Base-by-base conservation (phyloP, 2,888 invertebrate species). In the Camptogramma bilineatum region DNA sequence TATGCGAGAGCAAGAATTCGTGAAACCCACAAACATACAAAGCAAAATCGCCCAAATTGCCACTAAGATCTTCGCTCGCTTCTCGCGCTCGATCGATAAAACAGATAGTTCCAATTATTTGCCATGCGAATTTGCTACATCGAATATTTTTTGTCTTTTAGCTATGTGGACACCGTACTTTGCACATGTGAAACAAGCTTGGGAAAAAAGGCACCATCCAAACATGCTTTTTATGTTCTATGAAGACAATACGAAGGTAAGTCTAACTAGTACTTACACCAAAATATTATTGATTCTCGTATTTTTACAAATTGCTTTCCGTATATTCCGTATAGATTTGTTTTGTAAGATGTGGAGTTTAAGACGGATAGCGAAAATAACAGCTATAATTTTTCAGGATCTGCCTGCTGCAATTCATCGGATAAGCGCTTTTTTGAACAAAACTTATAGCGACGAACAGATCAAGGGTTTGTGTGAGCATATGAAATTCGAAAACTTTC, bases 191-290 rank as follows among this genome's bases (percentile, higher is more conserved):
- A 94, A 95, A 74, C 96, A 97, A 87, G 96, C 95, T 0, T 96
- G 96, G 95, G 84, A 88, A 0, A 78, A 93, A 31, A 92, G 94
- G 63, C 72, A 95, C 59, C 89, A 95, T 72, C 83, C 94, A 0
- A 96, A 97, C 82, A 87, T 96, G 46, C 83, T 96, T 0, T 96
- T 96, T 70, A 81, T 97, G 46, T 96, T 95, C 78, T 97, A 96
- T 75, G 97, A 97, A 85, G 95, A 97, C 62, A 94, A 96, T 90
- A 90, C 93, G 62, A 88, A 92, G 81, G 95, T 95, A 31, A n/a
- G 7, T 13, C 21, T 42, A 34, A 28, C 34, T 13, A 3, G n/a
- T n/a, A n/a, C n/a, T n/a, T 13, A 13, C 8, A 34, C 10, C 4
- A 44, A 42, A 42, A 17, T 39, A 0, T 39, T 2, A 2, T n/a